Evolutionary conservation across 1,140 invertebrate genomes (phyloP), one percentile per base, ranked within the genome.

Genomic region (Caenorhabditis latens): DNA sequence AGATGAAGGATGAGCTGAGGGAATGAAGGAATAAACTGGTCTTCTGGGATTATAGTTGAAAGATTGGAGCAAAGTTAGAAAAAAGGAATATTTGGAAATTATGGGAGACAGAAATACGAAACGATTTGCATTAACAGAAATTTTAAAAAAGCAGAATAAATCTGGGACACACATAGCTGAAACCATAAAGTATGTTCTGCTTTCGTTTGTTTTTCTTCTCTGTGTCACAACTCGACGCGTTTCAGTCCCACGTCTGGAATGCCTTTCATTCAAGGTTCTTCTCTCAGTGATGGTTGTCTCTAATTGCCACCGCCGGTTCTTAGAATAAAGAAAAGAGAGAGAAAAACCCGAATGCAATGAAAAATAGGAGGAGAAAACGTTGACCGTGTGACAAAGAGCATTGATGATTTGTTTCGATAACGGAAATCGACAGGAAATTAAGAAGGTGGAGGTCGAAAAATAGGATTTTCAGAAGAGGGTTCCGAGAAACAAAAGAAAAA

Each of bases 41-140:
- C 71, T 79, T 79, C 21, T 79, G 71, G 71, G 71, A 79, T 50
- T 79, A 50, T n/a, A 43, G 21, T 79, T 79, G 71, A 50, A 79
- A 79, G 43, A 79, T 79, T 79, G 71, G 46, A 32, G n/a, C 71
- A 50, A 79, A 79, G 46, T 79, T 50, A 32, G 21, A 50, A 79
- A 50, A 50, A 19, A 48, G n/a, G 43, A 71, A 24, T n/a, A 50
- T n/a, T 14, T n/a, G 42, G 24, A 24, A 50, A 50, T 43, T 4
- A 50, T 0, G 16, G 24, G 24, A 16, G 53, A 79, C 13, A 14
- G 19, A 32, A 50, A 14, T 40, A 8, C 0, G 13, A 79, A 32
- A n/a, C n/a, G n/a, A n/a, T n/a, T n/a, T 1, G 61, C 8, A 63
- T 63, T 63, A 63, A 40, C 57, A 58, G 57, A 58, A 53, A 53